A percentile compares a stretch with the other conserved stretches of the same genome.
Evolutionary conservation across 2,113 vertebrate species (phyloP).

Genomic region (Chlorodrepanis virens): DNA sequence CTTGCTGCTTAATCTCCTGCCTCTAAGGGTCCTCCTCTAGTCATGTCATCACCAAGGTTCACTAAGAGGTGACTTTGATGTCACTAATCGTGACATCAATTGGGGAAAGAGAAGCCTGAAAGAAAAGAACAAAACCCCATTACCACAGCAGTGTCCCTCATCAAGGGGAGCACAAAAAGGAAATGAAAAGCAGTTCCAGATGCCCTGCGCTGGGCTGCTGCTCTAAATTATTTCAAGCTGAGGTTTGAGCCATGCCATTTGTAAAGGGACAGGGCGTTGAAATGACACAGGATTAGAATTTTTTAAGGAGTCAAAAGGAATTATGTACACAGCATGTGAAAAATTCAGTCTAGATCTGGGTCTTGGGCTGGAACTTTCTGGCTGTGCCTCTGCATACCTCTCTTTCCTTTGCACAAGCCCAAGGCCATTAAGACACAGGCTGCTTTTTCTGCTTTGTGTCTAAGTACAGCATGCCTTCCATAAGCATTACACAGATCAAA

Average conservation of each 20-base stretch:
- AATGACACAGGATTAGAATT: neutral
- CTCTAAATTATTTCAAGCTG: constrained; percentile 35
- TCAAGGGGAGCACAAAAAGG: neutral
- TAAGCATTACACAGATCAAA: neutral
- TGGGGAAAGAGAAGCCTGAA: neutral
- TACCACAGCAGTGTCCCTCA: constrained; percentile 27
- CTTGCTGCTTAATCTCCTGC: constrained; percentile 4
- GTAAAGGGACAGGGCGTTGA: neutral
- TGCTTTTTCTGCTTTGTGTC: neutral
- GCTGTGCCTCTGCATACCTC: neutral
- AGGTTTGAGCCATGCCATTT: neutral
- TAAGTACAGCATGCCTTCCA: neutral
- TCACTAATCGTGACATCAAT: neutral
- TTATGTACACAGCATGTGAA: neutral
- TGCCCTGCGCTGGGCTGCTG: neutral
- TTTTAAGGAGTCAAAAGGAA: neutral
- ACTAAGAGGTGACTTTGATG: neutral
- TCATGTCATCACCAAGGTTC: neutral
- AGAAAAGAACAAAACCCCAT: constrained; percentile 12
- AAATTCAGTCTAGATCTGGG: neutral
- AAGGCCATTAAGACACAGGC: neutral
- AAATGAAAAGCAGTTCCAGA: constrained; percentile 27
- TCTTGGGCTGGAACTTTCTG: neutral
- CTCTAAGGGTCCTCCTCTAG: neutral
- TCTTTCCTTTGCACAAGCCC: neutral